Conservation (phyloP, 2,888 invertebrate species). For the Noctua janthe region DNA sequence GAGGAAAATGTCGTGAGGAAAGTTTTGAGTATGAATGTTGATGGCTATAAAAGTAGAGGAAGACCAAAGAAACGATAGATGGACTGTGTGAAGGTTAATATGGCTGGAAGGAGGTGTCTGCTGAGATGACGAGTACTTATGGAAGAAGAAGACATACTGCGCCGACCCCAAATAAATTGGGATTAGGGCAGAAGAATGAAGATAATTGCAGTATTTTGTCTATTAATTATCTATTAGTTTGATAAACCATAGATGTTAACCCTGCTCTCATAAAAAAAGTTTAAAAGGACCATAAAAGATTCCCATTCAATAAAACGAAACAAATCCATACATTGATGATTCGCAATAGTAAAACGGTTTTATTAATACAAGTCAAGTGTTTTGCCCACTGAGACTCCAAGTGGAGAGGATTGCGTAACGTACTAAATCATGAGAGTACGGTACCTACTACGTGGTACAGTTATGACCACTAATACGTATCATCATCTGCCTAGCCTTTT, state of each 20-base stretch:
- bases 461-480: neutral
- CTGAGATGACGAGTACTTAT: too few relatives aligned
- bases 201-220: too few relatives aligned
- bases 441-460: slow-evolving; percentile 20
- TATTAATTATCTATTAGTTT: too few relatives aligned
- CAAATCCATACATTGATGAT: slow-evolving; percentile 24
- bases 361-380: slow-evolving; percentile 71
- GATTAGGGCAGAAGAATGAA: too few relatives aligned
- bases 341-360: slow-evolving; percentile 57
- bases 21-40: too few relatives aligned
- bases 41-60: too few relatives aligned
- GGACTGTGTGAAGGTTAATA: too few relatives aligned
- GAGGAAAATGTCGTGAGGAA: too few relatives aligned
- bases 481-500: neutral
- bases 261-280: slow-evolving; percentile 24
- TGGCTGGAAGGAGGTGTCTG: too few relatives aligned
- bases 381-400: slow-evolving; percentile 63
- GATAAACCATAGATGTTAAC: neutral
- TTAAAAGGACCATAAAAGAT: slow-evolving; percentile 30
- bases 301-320: slow-evolving; percentile 22
- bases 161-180: too few relatives aligned
- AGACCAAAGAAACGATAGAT: too few relatives aligned
- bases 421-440: slow-evolving; percentile 60
- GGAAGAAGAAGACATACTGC: too few relatives aligned
- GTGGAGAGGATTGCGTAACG: slow-evolving; percentile 67